phyloP scores from a whole-genome alignment of 1,140 invertebrate species.

The Mactra quadrangularis region DNA sequence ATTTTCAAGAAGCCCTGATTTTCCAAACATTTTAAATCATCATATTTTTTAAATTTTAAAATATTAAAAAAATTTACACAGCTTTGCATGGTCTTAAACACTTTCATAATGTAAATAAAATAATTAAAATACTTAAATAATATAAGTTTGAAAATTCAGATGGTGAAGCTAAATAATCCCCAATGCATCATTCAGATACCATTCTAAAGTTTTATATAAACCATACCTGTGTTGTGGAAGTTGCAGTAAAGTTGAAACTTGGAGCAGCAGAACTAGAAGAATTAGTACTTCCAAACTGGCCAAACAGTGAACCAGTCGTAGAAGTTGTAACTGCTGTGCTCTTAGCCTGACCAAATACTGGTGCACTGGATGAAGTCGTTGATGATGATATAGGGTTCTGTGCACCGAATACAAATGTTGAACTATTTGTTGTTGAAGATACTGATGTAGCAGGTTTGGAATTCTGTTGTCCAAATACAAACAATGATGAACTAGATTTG shows the following conservation, averaged over 20 bases:
- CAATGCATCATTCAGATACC: too few relatives aligned
- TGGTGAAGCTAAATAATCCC: too few relatives aligned
- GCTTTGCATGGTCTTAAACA: too few relatives aligned
- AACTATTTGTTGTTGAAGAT: not conserved
- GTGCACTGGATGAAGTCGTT: not conserved
- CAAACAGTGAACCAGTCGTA: not conserved
- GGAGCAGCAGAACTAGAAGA: not conserved
- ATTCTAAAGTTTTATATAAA: too few relatives aligned
- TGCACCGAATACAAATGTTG: constrained; percentile 1
- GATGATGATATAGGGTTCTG: not conserved
- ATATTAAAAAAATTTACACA: too few relatives aligned
- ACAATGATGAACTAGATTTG: not conserved
- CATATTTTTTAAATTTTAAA: too few relatives aligned
- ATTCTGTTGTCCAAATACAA: constrained; percentile 32
- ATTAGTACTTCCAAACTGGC: constrained; percentile 20
- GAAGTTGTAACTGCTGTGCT: not conserved
- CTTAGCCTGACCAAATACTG: constrained; percentile 27
- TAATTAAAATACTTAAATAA: too few relatives aligned
- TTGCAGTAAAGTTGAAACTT: not conserved
- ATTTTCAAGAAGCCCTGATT: too few relatives aligned
- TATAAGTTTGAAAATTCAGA: too few relatives aligned
- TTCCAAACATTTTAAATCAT: too few relatives aligned
- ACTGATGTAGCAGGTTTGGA: not conserved
- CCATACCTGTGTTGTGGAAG: not conserved
- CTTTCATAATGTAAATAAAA: too few relatives aligned